phyloP scores from a whole-genome alignment of 1,140 invertebrate genomes.

The Lanistes nyassanus region DNA sequence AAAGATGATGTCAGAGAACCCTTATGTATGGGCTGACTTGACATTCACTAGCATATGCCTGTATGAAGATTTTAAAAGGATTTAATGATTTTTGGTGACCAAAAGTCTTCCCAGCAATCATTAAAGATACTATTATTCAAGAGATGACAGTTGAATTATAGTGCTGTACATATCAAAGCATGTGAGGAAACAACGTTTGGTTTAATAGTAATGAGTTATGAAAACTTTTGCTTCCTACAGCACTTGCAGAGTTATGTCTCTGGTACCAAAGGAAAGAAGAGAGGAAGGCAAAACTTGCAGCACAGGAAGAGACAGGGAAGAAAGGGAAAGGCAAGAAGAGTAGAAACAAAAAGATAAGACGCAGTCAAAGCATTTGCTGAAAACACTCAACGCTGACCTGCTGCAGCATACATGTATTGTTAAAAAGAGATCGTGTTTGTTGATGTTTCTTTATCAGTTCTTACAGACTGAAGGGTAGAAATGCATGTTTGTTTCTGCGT shows the following conservation, averaged over 20 bases:
- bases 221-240: constrained; percentile 31
- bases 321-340: constrained; percentile 40
- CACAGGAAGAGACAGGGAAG: constrained; percentile 21
- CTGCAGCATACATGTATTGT: too few relatives aligned
- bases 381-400: too few relatives aligned
- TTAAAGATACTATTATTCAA: background rate
- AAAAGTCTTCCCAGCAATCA: background rate
- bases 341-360: constrained; percentile 30
- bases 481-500: too few relatives aligned
- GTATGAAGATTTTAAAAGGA: too few relatives aligned
- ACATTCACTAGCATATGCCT: too few relatives aligned
- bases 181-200: background rate
- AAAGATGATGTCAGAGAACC: too few relatives aligned
- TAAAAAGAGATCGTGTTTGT: too few relatives aligned
- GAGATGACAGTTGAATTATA: background rate
- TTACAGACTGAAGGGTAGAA: too few relatives aligned
- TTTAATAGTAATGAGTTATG: background rate
- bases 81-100: too few relatives aligned
- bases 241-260: constrained; percentile 46
- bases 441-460: too few relatives aligned
- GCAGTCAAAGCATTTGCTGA: constrained; percentile 31
- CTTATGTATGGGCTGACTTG: background rate
- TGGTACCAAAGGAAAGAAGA: constrained; percentile 46
- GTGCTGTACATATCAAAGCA: background rate
- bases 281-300: constrained; percentile 35